phyloP scores from a whole-genome alignment of 2,888 invertebrate genomes.

The Allygus modestus region DNA sequence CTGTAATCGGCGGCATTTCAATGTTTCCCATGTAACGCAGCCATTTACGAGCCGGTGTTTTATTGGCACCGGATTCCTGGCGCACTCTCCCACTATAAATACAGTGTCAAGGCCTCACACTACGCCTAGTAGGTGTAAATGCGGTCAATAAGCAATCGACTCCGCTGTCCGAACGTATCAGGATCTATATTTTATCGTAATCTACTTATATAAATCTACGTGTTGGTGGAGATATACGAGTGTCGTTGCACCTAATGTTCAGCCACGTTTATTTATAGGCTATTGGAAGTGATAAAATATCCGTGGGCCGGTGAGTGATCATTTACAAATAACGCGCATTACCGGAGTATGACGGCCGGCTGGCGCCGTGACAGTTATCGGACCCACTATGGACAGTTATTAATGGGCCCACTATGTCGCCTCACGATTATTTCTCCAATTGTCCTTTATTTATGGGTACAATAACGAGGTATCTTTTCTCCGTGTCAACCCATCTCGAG shows the following conservation, averaged over 20 bases:
- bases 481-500: background rate
- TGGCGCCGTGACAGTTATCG: slow-evolving; percentile 24
- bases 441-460: slow-evolving; percentile 57
- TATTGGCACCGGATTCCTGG: slow-evolving; percentile 2
- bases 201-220: slow-evolving; percentile 59
- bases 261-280: slow-evolving; percentile 54
- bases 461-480: slow-evolving; percentile 37
- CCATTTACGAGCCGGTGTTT: slow-evolving; percentile 33
- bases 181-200: slow-evolving; percentile 57
- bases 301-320: slow-evolving; percentile 58
- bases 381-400: slow-evolving; percentile 6
- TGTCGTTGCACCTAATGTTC: slow-evolving; percentile 55
- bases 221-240: slow-evolving; percentile 54
- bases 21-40: too few species aligned
- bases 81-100: slow-evolving; percentile 40
- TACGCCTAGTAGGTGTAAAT: slow-evolving; percentile 48
- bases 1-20: slow-evolving; percentile 35
- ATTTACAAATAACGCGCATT: slow-evolving; percentile 56
- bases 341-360: slow-evolving; percentile 17
- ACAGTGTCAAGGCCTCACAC: slow-evolving; percentile 30
- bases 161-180: slow-evolving; percentile 45
- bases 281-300: slow-evolving; percentile 57
- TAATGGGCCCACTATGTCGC: slow-evolving; percentile 58
- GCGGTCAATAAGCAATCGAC: slow-evolving; percentile 48
- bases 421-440: slow-evolving; percentile 57